Evolutionary conservation across 2,888 invertebrate species (phyloP).

Genomic region (Agriopis marginaria): DNA sequence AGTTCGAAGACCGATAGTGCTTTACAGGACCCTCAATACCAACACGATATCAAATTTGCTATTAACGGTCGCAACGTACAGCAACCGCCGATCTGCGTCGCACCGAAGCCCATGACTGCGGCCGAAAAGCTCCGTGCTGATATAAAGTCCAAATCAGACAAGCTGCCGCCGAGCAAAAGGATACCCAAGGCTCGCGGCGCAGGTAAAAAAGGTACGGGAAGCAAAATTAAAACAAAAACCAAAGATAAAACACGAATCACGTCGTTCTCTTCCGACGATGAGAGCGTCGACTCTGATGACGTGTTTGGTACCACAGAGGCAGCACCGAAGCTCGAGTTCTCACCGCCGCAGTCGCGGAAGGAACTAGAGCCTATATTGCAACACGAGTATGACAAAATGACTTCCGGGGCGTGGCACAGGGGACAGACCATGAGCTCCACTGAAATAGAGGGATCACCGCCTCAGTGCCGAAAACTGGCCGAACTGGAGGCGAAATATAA

Average conservation of each 20-base stretch:
- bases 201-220: slow-evolving; percentile 84
- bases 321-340: slow-evolving; percentile 90
- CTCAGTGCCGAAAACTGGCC: slow-evolving; percentile 89
- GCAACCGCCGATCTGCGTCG: slow-evolving; percentile 75
- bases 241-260: slow-evolving; percentile 91
- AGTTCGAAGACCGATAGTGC: slow-evolving; percentile 91
- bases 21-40: slow-evolving; percentile 83
- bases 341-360: slow-evolving; percentile 91
- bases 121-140: slow-evolving; percentile 83
- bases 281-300: slow-evolving; percentile 92
- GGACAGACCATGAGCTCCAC: slow-evolving; percentile 92
- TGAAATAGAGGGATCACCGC: slow-evolving; percentile 92
- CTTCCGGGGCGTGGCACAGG: slow-evolving; percentile 89
- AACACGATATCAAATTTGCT: slow-evolving; percentile 85
- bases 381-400: slow-evolving; percentile 90
- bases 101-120: slow-evolving; percentile 76
- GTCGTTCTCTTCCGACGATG: slow-evolving; percentile 91
- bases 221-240: slow-evolving; percentile 87
- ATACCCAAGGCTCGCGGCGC: slow-evolving; percentile 88
- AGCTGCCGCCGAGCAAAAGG: slow-evolving; percentile 87
- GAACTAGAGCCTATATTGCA: slow-evolving; percentile 91
- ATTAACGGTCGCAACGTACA: slow-evolving; percentile 79
- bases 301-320: slow-evolving; percentile 92
- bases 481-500: slow-evolving; percentile 89
- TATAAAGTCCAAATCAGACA: slow-evolving; percentile 87